These are phyloP conservation scores for Lithodes maja DNA, from an alignment of 2,888 invertebrate genomes.

Conservation along the genomic window DNA sequence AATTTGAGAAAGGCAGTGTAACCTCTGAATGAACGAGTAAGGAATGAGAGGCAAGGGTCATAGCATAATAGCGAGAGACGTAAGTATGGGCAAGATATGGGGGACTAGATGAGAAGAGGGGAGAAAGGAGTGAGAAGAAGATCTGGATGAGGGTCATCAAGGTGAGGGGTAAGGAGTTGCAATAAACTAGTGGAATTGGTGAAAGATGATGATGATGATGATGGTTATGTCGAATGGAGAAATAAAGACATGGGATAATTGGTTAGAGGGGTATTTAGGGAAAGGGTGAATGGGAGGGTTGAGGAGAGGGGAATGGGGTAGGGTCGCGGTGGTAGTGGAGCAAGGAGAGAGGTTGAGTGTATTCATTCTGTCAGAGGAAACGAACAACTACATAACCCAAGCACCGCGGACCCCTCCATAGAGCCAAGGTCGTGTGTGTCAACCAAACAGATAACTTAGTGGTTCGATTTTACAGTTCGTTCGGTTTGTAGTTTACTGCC, in stretches of 20 bases:
- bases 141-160: not conserved
- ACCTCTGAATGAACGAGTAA: not conserved
- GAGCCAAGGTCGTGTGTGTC: not conserved
- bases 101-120: not conserved
- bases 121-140: not conserved
- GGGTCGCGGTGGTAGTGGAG: not conserved
- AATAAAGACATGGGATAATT: too few relatives aligned
- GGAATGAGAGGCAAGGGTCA: not conserved
- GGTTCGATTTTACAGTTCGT: not conserved
- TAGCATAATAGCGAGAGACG: not conserved
- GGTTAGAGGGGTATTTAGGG: not conserved
- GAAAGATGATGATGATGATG: not conserved
- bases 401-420: not conserved
- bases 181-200: not conserved
- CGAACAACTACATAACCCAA: not conserved
- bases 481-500: too few relatives aligned
- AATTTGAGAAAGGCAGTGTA: not conserved
- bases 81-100: not conserved
- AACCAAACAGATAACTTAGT: not conserved
- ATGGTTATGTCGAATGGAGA: too few relatives aligned
- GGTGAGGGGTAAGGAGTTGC: not conserved
- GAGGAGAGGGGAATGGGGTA: not conserved
- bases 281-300: not conserved
- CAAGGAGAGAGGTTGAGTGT: conserved; percentile 8
- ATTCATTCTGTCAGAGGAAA: not conserved